Evolutionary conservation across 2,888 invertebrate genomes (phyloP).

Genomic region (Metalampra italica): DNA sequence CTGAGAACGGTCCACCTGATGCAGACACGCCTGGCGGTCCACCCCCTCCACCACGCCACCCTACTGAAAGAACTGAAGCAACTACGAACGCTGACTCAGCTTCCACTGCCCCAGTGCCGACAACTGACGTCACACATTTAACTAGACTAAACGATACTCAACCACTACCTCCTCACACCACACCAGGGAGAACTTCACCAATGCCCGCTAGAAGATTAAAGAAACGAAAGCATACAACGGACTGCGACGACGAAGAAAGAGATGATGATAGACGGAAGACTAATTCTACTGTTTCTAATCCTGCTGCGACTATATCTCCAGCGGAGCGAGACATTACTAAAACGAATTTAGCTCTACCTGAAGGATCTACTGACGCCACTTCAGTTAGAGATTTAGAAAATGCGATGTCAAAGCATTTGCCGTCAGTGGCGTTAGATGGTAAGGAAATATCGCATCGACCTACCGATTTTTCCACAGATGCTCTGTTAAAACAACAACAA

Average conservation of each 20-base stretch:
- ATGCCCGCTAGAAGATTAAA: conserved; percentile 81
- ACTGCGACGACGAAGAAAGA: conserved; percentile 63
- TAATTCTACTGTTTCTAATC: conserved; percentile 62
- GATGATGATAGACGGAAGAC: conserved; percentile 69
- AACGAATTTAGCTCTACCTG: conserved; percentile 58
- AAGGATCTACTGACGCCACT: conserved; percentile 67
- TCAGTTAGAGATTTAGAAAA: conserved; percentile 96
- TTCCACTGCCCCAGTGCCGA: conserved; percentile 62
- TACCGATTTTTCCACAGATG: conserved; percentile 93
- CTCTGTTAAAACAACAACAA: conserved; percentile 88
- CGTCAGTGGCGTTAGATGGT: conserved; percentile 73
- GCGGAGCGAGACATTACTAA: conserved; percentile 65
- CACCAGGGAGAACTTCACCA: conserved; percentile 71
- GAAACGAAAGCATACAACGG: conserved; percentile 69
- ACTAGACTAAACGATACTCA: conserved; percentile 65
- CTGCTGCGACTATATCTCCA: conserved; percentile 59
- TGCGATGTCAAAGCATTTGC: conserved; percentile 97
- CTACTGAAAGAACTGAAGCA: conserved; percentile 60
- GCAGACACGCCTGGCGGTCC: conserved; percentile 81
- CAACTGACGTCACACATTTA: conserved; percentile 65
- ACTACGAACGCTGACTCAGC: conserved; percentile 57
- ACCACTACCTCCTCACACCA: conserved; percentile 62
- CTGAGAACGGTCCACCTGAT: conserved; percentile 93
- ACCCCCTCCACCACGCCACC: conserved; percentile 56
- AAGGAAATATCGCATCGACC: conserved; percentile 82